Conservation (phyloP, 2,888 invertebrate species). For the Conops quadrifasciatus region DNA sequence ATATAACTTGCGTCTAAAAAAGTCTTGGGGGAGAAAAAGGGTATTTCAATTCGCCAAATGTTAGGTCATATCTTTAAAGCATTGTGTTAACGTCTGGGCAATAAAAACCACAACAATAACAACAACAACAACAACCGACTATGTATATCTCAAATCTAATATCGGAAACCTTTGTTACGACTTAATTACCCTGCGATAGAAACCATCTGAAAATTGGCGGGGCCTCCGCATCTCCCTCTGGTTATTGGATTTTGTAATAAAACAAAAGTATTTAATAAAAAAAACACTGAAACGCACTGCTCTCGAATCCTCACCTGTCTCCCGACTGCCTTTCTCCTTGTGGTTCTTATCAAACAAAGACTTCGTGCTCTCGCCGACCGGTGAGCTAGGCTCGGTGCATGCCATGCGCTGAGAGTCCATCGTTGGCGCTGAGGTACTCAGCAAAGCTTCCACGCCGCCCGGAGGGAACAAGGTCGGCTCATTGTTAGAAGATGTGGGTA, state of each 20-base stretch:
- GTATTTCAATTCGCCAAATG: neutral
- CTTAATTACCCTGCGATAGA: conserved; percentile 61
- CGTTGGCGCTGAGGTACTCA: conserved; percentile 62
- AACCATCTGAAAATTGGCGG: conserved; percentile 61
- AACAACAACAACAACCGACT: conserved; percentile 3
- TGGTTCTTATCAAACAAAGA: conserved; percentile 54
- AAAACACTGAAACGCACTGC: neutral
- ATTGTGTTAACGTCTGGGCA: too few species aligned
- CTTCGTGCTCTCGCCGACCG: conserved; percentile 53
- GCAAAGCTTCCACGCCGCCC: conserved; percentile 62
- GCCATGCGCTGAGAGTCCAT: conserved; percentile 49
- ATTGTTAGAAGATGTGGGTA: conserved; percentile 58
- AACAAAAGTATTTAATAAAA: conserved; percentile 14
- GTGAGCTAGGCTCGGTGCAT: conserved; percentile 51
- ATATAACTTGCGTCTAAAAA: neutral
- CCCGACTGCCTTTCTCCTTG: conserved; percentile 54
- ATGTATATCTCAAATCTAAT: neutral
- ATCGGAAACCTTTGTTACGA: conserved; percentile 22
- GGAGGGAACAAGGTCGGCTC: conserved; percentile 58
- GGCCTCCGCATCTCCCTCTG: conserved; percentile 57
- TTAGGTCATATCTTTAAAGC: neutral
- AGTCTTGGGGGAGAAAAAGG: neutral
- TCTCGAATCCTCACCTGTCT: conserved; percentile 55
- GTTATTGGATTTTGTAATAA: conserved; percentile 30
- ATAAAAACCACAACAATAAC: conserved; percentile 1